Evolutionary conservation across 2,888 invertebrate genomes (phyloP).

Genomic region (Scrobipalpa costella): DNA sequence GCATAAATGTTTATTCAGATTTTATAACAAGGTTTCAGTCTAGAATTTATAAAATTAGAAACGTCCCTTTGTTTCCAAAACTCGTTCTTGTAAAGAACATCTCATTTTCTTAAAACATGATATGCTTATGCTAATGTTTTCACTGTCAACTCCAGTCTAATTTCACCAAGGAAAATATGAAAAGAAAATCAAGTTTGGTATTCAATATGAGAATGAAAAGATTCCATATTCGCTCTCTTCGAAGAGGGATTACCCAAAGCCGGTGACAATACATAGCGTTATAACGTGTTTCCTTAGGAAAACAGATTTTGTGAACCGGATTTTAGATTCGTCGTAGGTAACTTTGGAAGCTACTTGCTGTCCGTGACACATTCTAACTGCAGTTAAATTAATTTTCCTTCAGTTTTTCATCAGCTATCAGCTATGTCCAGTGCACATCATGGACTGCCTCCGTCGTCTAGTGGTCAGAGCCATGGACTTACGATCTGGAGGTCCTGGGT

Average conservation of each 20-base stretch:
- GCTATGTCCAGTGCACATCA: too few relatives aligned
- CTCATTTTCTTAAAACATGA: neutral
- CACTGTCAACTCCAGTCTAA: neutral
- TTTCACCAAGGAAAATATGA: conserved; percentile 12
- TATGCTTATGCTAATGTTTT: conserved; percentile 3
- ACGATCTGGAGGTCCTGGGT: too few relatives aligned
- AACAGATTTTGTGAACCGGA: neutral
- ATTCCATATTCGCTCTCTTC: neutral
- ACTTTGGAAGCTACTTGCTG: too few relatives aligned
- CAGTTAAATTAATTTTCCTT: neutral
- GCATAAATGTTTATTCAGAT: too few relatives aligned
- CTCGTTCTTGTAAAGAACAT: neutral
- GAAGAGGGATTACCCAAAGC: conserved; percentile 15
- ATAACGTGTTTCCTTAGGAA: neutral
- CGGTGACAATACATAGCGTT: conserved; percentile 15
- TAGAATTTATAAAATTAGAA: too few relatives aligned
- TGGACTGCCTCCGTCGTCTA: too few relatives aligned
- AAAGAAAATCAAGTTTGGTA: conserved; percentile 22
- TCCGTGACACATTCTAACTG: neutral
- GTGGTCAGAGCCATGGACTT: too few relatives aligned
- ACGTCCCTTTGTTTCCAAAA: too few relatives aligned
- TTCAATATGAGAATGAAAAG: conserved; percentile 21
- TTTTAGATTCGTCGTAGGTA: neutral
- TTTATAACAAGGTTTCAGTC: too few relatives aligned
- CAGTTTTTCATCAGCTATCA: too few relatives aligned